Conservation (phyloP, 1,140 invertebrate genomes). For the Heliothis virescens region DNA sequence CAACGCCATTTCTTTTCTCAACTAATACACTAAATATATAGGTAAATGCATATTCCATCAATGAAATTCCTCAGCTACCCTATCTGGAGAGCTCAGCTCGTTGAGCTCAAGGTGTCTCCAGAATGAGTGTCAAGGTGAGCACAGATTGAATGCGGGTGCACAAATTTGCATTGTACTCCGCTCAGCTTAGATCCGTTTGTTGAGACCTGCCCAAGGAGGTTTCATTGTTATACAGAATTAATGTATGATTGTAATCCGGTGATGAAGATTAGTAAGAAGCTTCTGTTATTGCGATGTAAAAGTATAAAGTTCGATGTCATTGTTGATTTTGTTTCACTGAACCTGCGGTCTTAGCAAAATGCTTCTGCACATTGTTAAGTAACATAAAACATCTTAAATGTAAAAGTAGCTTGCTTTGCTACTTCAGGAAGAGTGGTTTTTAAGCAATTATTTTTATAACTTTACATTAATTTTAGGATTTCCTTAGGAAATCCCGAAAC, state of each 20-base stretch:
- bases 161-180: slow-evolving; percentile 32
- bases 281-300: neutral
- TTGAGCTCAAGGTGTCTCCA: slow-evolving; percentile 18
- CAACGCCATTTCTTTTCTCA: too few relatives aligned
- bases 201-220: neutral
- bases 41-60: neutral
- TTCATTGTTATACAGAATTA: neutral
- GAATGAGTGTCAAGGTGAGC: slow-evolving; percentile 37
- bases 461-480: too few relatives aligned
- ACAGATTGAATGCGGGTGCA: slow-evolving; percentile 17
- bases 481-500: too few relatives aligned
- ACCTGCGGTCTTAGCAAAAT: too few relatives aligned
- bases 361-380: too few relatives aligned
- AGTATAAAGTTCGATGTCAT: too few relatives aligned
- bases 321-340: too few relatives aligned
- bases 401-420: too few relatives aligned
- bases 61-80: neutral
- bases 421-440: too few relatives aligned
- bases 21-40: neutral
- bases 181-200: neutral
- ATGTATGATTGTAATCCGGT: too few relatives aligned
- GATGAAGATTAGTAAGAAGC: neutral
- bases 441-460: too few relatives aligned
- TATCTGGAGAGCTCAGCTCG: slow-evolving; percentile 5
- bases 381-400: too few relatives aligned